Evolutionary conservation across 1,140 invertebrate species (phyloP), one percentile per base, ranked within the genome.

Genomic region (Pseudomyrmex flavicornis): DNA sequence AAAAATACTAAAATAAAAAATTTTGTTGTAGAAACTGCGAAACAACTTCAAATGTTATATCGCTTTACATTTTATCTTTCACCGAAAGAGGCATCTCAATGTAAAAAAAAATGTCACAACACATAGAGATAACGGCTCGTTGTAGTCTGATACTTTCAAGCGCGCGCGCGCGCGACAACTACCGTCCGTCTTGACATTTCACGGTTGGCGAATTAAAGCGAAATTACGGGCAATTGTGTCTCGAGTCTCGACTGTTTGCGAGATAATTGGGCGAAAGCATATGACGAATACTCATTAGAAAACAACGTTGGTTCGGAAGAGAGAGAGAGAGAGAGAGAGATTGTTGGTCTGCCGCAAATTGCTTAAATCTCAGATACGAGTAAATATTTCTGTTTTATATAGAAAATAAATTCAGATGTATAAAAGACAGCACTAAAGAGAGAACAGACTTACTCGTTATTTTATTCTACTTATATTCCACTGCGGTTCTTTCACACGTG

Each of bases 241-340:
- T 48, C 75, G 20, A 69, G 17, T 35, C 35, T 48, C 75, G 20
- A 69, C 52, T 58, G 52, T 17, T 58, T 35, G 52, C 62, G 13
- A 58, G 56, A 10, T 69, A 79, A 79, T 79, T 69, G 59, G 20
- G 44, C 44, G 20, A 79, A 48, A 79, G 65, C 44, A 26, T 35
- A 10, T n/a, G 35, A 59, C 52, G 17, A 22, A 56, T 15, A 22
- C 13, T 69, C 35, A 46, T 66, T 79, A 58, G 52, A 79, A 69
- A 79, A 58, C 10, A 10, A 46, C 17, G 35, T 79, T 52, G 59
- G 20, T 46, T 2, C 20, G 52, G 13, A 26, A 56, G 20, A 22
- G 46, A 15, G 13, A 12, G 48, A 56, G 20, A 22, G 46, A 15
- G 13, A 12, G 17, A 44, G 3, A 12, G 22, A 44, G 8, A 3